Evolutionary conservation across 2,888 invertebrate genomes (phyloP).

Genomic region (Hydroisotoma schaefferi): DNA sequence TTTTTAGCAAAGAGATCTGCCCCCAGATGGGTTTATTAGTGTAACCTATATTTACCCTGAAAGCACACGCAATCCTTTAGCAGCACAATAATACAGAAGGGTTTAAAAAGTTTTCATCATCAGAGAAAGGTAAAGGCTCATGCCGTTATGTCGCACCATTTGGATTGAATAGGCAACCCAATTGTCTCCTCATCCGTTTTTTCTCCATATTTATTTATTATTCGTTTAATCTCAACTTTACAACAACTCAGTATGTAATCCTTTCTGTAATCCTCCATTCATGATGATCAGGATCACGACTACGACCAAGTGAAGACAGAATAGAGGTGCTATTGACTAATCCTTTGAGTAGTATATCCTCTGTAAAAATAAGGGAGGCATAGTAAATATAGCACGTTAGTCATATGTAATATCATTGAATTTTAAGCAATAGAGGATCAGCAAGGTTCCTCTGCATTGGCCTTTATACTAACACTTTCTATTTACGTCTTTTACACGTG

Average conservation of each 20-base stretch:
- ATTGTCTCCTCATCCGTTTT: constrained; percentile 14
- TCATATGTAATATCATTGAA: too few species aligned
- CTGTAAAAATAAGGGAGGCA: background rate
- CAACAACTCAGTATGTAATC: background rate
- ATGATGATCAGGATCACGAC: background rate
- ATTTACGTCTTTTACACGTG: constrained; percentile 41
- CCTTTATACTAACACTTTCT: constrained; percentile 26
- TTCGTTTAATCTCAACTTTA: background rate
- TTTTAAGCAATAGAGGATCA: too few species aligned
- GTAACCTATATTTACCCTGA: constrained; percentile 48
- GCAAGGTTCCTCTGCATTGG: too few species aligned
- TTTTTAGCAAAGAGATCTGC: constrained; percentile 17
- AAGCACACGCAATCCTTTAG: constrained; percentile 43
- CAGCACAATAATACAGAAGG: constrained; percentile 43
- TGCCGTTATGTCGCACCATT: constrained; percentile 36
- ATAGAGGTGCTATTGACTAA: constrained; percentile 16
- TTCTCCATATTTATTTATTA: background rate
- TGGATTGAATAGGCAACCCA: constrained; percentile 24
- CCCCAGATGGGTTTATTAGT: constrained; percentile 34
- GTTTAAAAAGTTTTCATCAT: constrained; percentile 36
- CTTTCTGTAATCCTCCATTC: background rate
- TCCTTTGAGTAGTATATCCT: too few species aligned
- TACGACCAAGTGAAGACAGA: constrained; percentile 2
- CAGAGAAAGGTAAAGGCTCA: constrained; percentile 12
- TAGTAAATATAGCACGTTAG: background rate